Conservation (phyloP, 2,797 vertebrate species). For the Eulemur mongoz region DNA sequence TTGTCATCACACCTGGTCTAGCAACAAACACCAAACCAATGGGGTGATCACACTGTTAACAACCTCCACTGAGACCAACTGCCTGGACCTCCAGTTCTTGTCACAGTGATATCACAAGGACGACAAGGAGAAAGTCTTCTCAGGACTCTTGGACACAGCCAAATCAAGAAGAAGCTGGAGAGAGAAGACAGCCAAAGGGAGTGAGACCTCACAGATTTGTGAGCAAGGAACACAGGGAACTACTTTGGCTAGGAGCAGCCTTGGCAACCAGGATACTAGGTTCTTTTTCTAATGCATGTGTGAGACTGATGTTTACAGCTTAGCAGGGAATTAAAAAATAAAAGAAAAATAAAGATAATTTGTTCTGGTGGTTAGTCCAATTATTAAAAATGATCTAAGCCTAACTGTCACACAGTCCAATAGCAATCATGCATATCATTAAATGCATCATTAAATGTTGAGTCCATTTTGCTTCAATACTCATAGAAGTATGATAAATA, state of each 20-base stretch:
- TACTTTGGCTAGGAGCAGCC: neutral
- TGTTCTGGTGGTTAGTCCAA: neutral
- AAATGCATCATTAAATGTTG: neutral
- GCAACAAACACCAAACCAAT: neutral
- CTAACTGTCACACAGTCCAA: neutral
- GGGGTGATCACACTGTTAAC: fast-evolving
- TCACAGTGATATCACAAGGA: neutral
- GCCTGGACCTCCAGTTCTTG: neutral
- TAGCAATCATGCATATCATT: neutral
- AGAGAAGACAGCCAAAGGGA: neutral
- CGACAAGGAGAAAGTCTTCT: neutral
- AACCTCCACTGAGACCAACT: no score
- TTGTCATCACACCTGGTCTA: neutral
- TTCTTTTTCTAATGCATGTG: neutral
- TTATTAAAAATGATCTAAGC: neutral
- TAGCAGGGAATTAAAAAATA: neutral
- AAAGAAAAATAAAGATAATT: neutral
- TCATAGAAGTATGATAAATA: neutral
- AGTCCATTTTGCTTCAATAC: neutral
- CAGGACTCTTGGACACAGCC: neutral
- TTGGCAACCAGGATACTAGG: neutral
- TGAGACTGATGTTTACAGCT: neutral
- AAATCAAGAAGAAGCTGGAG: neutral
- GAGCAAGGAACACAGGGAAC: neutral
- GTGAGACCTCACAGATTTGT: neutral